Percentiles rank a stretch among this genome's conserved stretches.
Evolutionary conservation across 2,888 invertebrate species (phyloP).

Genomic region (Platynereis dumerilii): DNA sequence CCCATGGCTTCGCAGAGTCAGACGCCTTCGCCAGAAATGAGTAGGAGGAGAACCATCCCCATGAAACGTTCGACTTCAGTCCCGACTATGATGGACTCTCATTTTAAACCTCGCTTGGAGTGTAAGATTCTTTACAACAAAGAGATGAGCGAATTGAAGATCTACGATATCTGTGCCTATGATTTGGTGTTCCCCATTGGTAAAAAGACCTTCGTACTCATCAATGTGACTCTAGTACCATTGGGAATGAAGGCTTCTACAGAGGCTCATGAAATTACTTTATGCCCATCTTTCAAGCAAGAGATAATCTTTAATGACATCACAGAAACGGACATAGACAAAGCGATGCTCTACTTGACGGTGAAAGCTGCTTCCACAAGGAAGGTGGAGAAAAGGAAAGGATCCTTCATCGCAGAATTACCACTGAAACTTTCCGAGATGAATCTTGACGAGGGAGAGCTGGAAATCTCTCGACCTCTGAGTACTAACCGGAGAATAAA

Average conservation of each 20-base stretch:
- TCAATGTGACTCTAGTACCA: not conserved
- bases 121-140: not conserved
- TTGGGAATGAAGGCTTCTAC: not conserved
- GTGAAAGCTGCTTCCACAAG: not conserved
- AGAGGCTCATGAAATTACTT: not conserved
- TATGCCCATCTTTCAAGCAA: not conserved
- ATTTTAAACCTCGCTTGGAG: not conserved
- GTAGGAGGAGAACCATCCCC: not conserved
- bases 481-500: slow-evolving; percentile 1
- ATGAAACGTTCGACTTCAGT: slow-evolving; percentile 1
- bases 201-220: not conserved
- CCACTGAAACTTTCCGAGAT: not conserved
- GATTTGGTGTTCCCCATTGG: not conserved
- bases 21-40: not conserved
- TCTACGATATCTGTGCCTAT: not conserved
- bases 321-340: not conserved
- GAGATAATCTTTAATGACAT: slow-evolving; percentile 3
- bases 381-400: not conserved
- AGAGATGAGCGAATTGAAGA: not conserved
- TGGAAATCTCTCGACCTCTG: not conserved
- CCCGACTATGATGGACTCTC: not conserved
- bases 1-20: too few relatives aligned
- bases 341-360: not conserved
- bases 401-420: not conserved
- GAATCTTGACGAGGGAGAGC: not conserved